Evolutionary conservation across 2,797 vertebrate genomes (phyloP), one percentile per base, ranked within the genome.

Genomic region (Botia almorhae): DNA sequence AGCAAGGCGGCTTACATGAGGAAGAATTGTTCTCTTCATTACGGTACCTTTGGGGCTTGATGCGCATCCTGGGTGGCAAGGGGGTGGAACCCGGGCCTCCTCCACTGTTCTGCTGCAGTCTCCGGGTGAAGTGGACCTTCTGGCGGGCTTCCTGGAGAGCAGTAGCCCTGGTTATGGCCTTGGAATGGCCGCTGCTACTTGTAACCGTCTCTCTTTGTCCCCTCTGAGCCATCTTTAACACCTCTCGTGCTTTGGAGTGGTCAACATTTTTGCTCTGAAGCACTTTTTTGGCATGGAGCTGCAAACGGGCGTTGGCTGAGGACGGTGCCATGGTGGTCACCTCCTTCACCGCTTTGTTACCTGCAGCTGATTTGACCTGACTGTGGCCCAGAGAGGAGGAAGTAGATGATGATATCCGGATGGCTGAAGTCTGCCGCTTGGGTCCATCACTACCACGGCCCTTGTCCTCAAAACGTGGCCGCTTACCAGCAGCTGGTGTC

Each of bases 11-110:
- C 93, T 96, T 96, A 86, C 78, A 90, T 90, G 95, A 93, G 78
- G 95, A 95, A 86, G 95, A 95, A 91, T 96, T 95, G 86, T 95
- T 95, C 75, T 98, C 97, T 85, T 99, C 97, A 4, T 98, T 98
- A 90, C 97, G 95, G 81, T 98, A 99, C 92, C 97, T 95, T 92
- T 99, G 97, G 53, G 97, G 97, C 93, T 99, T 99, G 84, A 99
- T 94, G 55, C 97, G 96, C 91, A 96, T 94, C 85, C 96, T 92
- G 85, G 96, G 95, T 79, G 95, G 92, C 85, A 97, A 86, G 87
- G 97, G 85, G 88, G 89, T 14, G 87, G 84, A 1, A 81, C 87
- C 55, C 46, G 69, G 86, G 58, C 86, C 89, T 7, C 50, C 94
- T 92, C 95, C 93, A 89, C 95, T 93, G 85, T 94, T 94, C 85